Base-by-base conservation (phyloP, 2,888 invertebrate genomes). In the Rapana venosa region DNA sequence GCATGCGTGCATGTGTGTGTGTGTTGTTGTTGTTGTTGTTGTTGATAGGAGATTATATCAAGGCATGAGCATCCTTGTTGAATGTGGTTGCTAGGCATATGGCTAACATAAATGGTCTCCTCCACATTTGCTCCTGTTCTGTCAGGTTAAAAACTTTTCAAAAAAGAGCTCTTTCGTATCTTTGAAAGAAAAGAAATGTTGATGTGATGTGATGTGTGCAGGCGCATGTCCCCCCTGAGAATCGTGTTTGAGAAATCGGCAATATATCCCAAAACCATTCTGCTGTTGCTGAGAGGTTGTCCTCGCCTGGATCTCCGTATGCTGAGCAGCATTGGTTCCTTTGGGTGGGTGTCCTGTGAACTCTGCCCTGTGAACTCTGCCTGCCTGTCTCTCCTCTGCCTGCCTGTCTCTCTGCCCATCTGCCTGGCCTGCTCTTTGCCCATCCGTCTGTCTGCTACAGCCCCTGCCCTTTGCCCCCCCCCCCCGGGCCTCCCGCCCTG, bases 221-320 rank as follows among this genome's bases (percentile, higher is more conserved):
- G 86, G 61, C 11, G 61, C 20, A 66, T 66, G 66, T 86, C 86
- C 0, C 35, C 66, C 13, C 35, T 86, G 15, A 58, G 58, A 35
- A 17, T 6, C 5, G 66, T 26, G 20, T 35, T 86, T 86, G 86
- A 86, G 61, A 22, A 47, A 26, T 66, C 32, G 15, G 32, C 30
- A 2, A 15, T 66, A 22, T 22, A 58, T 86, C 86, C 86, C 4
- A 35, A 86, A 20, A 86, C 66, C 26, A 35, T 35, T 5, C 58
- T 86, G 26, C 61, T 86, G 8, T 35, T 86, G 35, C 86, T 86
- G 86, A 86, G 66, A 86, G 86, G 66, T 15, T 86, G 86, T 35
- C 35, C 86, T 22, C 61, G 35, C 11, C 66, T 86, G 4, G 66
- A 86, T 35, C 86, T 86, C 4, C 11, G 86, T 22, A 66, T 32